Evolutionary conservation across 2,113 vertebrate species (phyloP), one percentile per base, ranked within the genome.

Genomic region (Datnioides undecimradiatus): DNA sequence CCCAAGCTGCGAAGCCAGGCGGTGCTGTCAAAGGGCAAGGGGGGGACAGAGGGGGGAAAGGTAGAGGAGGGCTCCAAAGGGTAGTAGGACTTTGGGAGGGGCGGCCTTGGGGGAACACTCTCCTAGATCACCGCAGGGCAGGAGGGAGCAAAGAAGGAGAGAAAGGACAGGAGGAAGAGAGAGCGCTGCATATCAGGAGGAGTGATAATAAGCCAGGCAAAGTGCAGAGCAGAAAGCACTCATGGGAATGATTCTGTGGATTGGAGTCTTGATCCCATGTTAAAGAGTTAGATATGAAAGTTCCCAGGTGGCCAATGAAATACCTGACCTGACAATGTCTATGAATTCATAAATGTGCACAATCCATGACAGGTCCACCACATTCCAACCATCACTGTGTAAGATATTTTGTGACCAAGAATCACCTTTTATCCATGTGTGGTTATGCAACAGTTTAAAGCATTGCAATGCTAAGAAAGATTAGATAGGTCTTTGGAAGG

Each of bases 51-150:
- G 45, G 94, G 93, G 91, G 96, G 96, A 69, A 96, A 92, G 54
- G 93, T 92, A 70, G 93, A 92, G 95, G 95, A 95, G 88, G 96
- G 90, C 52, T 97, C 97, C 95, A 98, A 90, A 90, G 96, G 97
- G 7, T 95, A 94, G 93, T 99, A 99, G 85, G 97, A 97, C 94
- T 97, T 98, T 87, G 98, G 98, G 82, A 99, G 97, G 87, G 98
- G 98, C 85, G 98, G 98, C 90, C 98, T 95, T 66, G 97, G 97
- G 33, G 98, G 97, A 76, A 96, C 96, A 13, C 94, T 94, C 82
- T 99, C 98, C 98, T 99, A 95, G 86, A 94, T 75, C 76, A 77
- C 51, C 65, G 16, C 45, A 52, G 62, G 31, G 21, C 46, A 34
- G 43, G 21, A 76, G 27, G 63, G 41, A 72, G 45, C 40, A 57